Evolutionary conservation across 2,113 vertebrate species (phyloP).

Genomic region (Grallaria varia): DNA sequence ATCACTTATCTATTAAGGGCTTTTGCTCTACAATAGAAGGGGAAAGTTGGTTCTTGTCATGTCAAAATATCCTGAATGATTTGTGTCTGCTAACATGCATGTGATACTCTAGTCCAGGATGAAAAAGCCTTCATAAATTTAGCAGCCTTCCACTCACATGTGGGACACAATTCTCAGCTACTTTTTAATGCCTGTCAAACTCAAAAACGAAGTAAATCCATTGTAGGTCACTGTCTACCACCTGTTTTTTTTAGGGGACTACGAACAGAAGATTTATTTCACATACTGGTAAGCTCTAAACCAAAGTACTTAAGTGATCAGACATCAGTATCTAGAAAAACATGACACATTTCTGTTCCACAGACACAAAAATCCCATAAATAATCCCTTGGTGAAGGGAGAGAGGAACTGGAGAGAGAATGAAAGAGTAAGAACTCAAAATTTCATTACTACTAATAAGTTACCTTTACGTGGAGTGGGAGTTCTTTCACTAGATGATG

Average conservation of each 20-base stretch:
- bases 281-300: not conserved
- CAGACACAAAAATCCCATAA: not conserved
- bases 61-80: not conserved
- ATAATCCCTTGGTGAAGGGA: not conserved
- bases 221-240: not conserved
- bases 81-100: not conserved
- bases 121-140: not conserved
- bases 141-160: not conserved
- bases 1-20: not conserved
- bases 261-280: not conserved
- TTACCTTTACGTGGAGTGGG: constrained; percentile 86
- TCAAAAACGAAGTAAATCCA: not conserved
- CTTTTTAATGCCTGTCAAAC: not conserved
- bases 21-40: not conserved
- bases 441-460: not conserved
- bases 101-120: not conserved
- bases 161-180: not conserved
- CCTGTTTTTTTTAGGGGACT: not conserved
- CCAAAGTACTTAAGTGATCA: not conserved
- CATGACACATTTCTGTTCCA: not conserved
- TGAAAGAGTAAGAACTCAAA: not conserved
- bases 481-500: constrained; percentile 82
- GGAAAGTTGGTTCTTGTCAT: not conserved
- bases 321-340: not conserved
- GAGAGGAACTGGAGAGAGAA: not conserved